Evolutionary conservation across 2,888 invertebrate species (phyloP).

Genomic region (Sarcophaga caerulescens): DNA sequence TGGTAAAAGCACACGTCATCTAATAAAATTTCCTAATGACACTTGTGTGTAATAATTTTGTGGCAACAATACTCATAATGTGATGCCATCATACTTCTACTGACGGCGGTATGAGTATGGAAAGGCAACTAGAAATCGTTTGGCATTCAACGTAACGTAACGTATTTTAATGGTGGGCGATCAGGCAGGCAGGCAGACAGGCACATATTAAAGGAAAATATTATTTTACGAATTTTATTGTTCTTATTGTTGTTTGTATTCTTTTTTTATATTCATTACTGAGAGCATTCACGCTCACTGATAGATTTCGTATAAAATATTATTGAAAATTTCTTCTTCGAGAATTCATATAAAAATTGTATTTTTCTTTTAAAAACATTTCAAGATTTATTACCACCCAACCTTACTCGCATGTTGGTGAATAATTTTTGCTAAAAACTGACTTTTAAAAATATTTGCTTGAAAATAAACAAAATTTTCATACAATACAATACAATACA

Average conservation of each 20-base stretch:
- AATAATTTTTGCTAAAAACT: constrained; percentile 51
- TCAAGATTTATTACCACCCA: constrained; percentile 41
- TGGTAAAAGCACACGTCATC: constrained; percentile 54
- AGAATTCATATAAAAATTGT: constrained; percentile 7
- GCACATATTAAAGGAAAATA: neutral
- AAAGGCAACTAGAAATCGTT: neutral
- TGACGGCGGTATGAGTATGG: neutral
- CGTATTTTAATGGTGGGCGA: no score
- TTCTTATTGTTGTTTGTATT: neutral
- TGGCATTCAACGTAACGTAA: no score
- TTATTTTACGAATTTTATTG: neutral
- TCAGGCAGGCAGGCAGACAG: neutral
- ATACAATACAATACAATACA: no score
- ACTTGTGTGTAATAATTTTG: constrained; percentile 65
- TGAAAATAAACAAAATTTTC: constrained; percentile 38
- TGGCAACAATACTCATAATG: constrained; percentile 35
- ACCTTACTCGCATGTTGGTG: neutral
- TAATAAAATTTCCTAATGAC: constrained; percentile 66
- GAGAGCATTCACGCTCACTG: neutral
- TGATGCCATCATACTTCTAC: neutral
- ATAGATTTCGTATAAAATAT: neutral
- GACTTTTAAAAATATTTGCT: constrained; percentile 51
- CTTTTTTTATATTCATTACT: neutral
- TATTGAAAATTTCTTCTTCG: neutral
- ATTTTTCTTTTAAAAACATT: constrained; percentile 11